Conservation (phyloP, 2,888 invertebrate species). For the Sacculina carcini region DNA sequence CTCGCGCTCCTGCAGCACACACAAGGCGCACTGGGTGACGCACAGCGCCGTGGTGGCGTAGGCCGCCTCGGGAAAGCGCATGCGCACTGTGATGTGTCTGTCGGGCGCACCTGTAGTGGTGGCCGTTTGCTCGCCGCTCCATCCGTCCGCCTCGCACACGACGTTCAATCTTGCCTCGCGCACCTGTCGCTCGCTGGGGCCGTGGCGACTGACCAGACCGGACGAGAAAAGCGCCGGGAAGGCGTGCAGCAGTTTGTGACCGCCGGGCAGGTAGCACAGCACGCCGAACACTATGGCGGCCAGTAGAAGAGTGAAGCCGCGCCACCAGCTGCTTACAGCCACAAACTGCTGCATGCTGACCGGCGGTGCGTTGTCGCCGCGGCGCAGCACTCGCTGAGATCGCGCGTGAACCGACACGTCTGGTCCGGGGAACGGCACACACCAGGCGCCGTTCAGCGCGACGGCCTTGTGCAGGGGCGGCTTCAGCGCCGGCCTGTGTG, state of each 20-base stretch:
- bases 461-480: not conserved
- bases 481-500: not conserved
- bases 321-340: slow-evolving; percentile 26
- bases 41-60: slow-evolving; percentile 56
- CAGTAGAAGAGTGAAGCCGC: slow-evolving; percentile 26
- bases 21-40: slow-evolving; percentile 42
- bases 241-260: slow-evolving; percentile 27
- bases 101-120: slow-evolving; percentile 29
- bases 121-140: slow-evolving; percentile 26
- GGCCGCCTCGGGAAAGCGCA: slow-evolving; percentile 33
- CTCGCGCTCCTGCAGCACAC: slow-evolving; percentile 42
- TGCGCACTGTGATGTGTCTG: slow-evolving; percentile 30
- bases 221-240: slow-evolving; percentile 26
- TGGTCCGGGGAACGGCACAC: slow-evolving; percentile 51
- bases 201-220: slow-evolving; percentile 32
- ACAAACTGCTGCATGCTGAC: slow-evolving; percentile 50
- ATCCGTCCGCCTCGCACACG: slow-evolving; percentile 41
- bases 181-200: slow-evolving; percentile 27
- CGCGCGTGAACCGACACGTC: slow-evolving; percentile 58
- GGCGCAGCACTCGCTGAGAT: slow-evolving; percentile 46
- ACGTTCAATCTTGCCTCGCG: slow-evolving; percentile 47
- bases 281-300: slow-evolving; percentile 33
- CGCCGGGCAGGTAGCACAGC: slow-evolving; percentile 21
- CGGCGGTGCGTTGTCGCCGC: slow-evolving; percentile 39
- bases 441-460: slow-evolving; percentile 24